These are phyloP conservation scores for Onychomys torridus DNA, from an alignment of 2,797 vertebrate genomes.

Conservation along the genomic window DNA sequence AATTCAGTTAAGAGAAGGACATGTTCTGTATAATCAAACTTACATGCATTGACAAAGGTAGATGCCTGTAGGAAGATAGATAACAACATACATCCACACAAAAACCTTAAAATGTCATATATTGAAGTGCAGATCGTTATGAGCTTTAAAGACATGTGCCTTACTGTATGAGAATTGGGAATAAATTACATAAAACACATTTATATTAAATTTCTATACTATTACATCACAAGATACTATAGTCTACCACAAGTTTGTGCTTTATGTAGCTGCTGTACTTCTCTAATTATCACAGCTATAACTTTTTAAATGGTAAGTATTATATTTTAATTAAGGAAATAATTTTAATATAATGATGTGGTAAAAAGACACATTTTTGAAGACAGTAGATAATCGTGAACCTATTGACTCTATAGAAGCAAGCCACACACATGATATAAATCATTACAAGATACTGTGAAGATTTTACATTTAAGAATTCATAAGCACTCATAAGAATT, in stretches of 20 bases:
- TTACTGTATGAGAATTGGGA: background rate
- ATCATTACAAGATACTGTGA: background rate
- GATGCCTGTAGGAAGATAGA: background rate
- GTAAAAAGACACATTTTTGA: slow-evolving; percentile 32
- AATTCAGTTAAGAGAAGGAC: background rate
- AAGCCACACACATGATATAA: background rate
- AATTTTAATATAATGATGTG: background rate
- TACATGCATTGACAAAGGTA: background rate
- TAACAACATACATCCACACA: background rate
- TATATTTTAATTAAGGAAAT: background rate
- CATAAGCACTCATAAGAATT: background rate
- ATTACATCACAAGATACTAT: background rate
- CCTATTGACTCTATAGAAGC: background rate
- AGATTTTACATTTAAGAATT: background rate
- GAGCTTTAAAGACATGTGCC: background rate
- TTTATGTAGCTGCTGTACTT: background rate
- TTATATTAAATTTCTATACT: background rate
- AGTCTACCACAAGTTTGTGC: background rate
- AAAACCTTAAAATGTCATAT: background rate
- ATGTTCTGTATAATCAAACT: background rate
- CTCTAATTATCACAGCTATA: background rate
- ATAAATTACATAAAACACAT: background rate
- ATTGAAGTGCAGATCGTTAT: background rate
- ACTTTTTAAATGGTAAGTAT: background rate
- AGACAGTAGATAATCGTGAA: background rate